Conservation (phyloP, 30 jellyfish, hydroid and myxozoan species). For the Hydra vulgaris region DNA sequence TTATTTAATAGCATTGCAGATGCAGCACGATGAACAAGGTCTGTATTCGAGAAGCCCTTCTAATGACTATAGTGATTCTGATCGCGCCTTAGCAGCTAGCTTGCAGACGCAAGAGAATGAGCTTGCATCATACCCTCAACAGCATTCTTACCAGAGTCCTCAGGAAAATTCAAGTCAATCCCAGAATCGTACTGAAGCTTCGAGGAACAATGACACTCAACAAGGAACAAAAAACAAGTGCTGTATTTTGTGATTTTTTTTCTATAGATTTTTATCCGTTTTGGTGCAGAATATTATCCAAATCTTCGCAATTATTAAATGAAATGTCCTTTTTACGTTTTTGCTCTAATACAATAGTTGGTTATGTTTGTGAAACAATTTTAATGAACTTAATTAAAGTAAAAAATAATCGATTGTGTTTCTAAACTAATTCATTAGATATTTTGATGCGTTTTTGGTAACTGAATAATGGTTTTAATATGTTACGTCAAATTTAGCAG, state of each 20-base stretch:
- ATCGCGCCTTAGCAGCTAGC: slow-evolving; percentile 61
- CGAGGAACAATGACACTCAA: slow-evolving; percentile 7
- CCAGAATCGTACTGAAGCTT: slow-evolving; percentile 10
- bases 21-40: slow-evolving; percentile 51
- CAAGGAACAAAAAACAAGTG: slow-evolving; percentile 21
- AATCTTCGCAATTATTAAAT: no score
- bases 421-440: no score
- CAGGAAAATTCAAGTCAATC: slow-evolving; percentile 42
- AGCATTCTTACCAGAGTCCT: not conserved
- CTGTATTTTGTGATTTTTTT: slow-evolving; percentile 2
- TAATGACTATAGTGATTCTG: slow-evolving; percentile 31
- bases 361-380: no score
- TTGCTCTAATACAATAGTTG: no score
- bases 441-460: no score
- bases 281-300: no score
- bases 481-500: no score
- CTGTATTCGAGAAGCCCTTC: slow-evolving; percentile 12
- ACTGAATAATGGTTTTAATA: no score
- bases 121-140: slow-evolving; percentile 17
- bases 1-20: slow-evolving; percentile 72
- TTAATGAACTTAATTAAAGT: no score
- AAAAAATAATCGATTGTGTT: no score
- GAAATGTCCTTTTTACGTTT: no score
- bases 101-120: slow-evolving; percentile 70
- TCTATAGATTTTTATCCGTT: no score